Conservation (phyloP, 2,797 vertebrate species). For the Mycteria americana region DNA sequence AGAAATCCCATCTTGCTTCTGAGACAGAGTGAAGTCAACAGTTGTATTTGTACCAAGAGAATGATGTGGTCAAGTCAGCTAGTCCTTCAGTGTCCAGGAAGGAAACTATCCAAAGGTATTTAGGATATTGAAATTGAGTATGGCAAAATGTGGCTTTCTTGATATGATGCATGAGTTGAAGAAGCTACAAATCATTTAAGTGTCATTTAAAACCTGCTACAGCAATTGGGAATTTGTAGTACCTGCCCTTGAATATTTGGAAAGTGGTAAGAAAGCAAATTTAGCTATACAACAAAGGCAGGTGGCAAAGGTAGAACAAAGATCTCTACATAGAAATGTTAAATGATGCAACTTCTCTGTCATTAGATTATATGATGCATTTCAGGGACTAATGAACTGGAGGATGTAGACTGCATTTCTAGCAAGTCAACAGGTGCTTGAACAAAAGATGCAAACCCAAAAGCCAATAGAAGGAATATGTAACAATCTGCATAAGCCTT, state of each 20-base stretch:
- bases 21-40: neutral
- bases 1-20: neutral
- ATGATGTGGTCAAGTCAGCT: neutral
- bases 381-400: neutral
- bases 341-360: neutral
- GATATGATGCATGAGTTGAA: neutral
- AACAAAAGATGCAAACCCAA: neutral
- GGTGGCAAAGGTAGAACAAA: neutral
- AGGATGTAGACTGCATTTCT: neutral
- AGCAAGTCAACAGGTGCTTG: neutral
- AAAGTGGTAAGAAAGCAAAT: neutral
- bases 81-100: neutral
- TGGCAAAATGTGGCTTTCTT: neutral
- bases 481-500: neutral
- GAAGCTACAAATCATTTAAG: neutral
- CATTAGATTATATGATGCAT: neutral
- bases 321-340: neutral
- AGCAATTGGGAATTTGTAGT: neutral
- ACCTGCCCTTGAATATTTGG: neutral
- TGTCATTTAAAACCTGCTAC: neutral
- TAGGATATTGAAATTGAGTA: neutral
- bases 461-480: neutral
- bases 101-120: neutral
- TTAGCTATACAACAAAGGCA: accelerated
- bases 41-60: neutral